Base-by-base conservation (phyloP, 1,140 invertebrate genomes). In the Latrodectus geometricus region DNA sequence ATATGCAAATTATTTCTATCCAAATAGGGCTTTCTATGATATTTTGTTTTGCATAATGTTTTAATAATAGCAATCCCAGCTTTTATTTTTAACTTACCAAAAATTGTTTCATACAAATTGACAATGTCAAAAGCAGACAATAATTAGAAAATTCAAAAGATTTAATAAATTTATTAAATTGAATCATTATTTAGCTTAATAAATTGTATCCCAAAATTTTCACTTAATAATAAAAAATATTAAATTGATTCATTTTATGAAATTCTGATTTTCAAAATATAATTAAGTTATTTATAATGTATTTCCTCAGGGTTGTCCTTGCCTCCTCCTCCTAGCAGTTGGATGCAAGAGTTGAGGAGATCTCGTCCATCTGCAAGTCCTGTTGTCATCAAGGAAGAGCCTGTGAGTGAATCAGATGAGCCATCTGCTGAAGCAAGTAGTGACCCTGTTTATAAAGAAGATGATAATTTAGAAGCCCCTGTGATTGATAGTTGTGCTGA, bases 401-500 rank as follows among this genome's bases (percentile, higher is more conserved):
- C 17, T 4, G 35, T 14, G 12, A 23, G 15, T 20, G 23, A 49
- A 8, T 14, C 72, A 7, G 72, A 74, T 14, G 72, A 74, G 35
- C 72, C 50, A 1, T 9, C 14, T 35, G 48, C 23, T 21, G 79
- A 54, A 68, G 69, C 11, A 12, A 14, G 2, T 23, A 84, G 82
- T 54, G 82, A 84, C 61, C 73, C 72, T 23, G 5, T 76, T 8
- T 84, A 68, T 21, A 86, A 86, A 56, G 83, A 86, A 3, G 83
- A 86, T 23, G 85, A 87, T 17, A 72, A 87, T 23, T 20, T 87
- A 4, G 85, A 87, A 74, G 85, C 85, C 0, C 85, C 85, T 56
- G 85, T 87, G n/a, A 87, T 87, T 20, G 85, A 87, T 35, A 87
- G 85, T 68, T 87, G 85, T 80, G 85, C 21, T 12, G 85, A 87